A percentile compares a stretch with the other conserved stretches of the same genome.
Evolutionary conservation across 2,888 invertebrate genomes (phyloP).

Genomic region (Lasioglossum morio): DNA sequence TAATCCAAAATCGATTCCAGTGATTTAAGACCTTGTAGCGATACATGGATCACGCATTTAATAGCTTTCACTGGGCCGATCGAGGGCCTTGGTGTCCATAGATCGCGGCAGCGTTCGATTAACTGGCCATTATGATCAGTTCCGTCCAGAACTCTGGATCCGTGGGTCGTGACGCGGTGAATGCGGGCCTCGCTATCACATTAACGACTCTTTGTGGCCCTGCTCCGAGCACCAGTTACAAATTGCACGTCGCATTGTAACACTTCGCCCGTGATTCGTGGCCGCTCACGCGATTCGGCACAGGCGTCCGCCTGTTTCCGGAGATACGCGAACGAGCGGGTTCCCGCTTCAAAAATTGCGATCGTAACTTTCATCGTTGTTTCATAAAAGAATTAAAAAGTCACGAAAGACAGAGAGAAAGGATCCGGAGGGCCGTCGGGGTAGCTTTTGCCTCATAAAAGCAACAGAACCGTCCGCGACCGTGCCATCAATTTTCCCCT

Average conservation of each 20-base stretch:
- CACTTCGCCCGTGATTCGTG: not conserved
- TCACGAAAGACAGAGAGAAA: not conserved
- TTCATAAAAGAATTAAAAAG: not conserved
- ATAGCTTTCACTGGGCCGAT: constrained; percentile 20
- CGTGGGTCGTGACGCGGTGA: constrained; percentile 41
- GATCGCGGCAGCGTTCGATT: not conserved
- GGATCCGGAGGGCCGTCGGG: not conserved
- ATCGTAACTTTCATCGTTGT: constrained; percentile 19
- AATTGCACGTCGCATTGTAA: constrained; percentile 12
- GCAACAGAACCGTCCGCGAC: constrained; percentile 25
- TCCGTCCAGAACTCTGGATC: constrained; percentile 16
- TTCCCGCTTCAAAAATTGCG: not conserved
- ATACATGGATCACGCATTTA: constrained; percentile 47
- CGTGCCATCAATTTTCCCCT: constrained; percentile 53
- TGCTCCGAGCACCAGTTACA: constrained; percentile 1
- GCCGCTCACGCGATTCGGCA: not conserved
- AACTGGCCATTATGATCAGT: constrained; percentile 29
- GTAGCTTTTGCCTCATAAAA: constrained; percentile 24
- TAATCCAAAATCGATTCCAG: not conserved
- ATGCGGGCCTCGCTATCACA: constrained; percentile 25
- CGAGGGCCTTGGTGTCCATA: constrained; percentile 28
- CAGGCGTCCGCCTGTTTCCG: not conserved
- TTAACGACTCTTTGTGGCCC: not conserved
- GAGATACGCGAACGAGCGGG: not conserved
- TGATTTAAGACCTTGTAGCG: constrained; percentile 8